phyloP scores from a whole-genome alignment of 2,113 vertebrate species.

The Maccullochella peelii region DNA sequence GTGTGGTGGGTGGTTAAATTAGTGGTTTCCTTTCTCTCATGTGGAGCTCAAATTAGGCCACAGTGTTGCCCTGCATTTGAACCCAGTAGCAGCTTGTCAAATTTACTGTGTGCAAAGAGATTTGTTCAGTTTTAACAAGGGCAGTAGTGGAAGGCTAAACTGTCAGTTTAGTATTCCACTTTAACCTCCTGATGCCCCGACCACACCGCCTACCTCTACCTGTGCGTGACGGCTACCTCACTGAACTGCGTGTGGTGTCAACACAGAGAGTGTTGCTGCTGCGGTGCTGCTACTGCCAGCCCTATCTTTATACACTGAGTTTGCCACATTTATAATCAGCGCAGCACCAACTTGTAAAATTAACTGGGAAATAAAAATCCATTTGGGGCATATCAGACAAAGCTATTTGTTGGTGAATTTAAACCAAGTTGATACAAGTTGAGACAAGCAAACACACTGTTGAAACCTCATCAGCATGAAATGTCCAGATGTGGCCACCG shows the following conservation, averaged over 20 bases:
- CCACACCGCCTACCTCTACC: too few relatives aligned
- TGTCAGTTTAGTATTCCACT: neutral
- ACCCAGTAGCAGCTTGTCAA: slow-evolving; percentile 9
- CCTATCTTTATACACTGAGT: too few relatives aligned
- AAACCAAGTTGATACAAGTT: neutral
- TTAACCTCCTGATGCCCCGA: neutral
- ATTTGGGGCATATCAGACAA: too few relatives aligned
- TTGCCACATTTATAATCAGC: too few relatives aligned
- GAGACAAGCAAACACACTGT: neutral
- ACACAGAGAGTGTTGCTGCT: too few relatives aligned
- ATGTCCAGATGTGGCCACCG: neutral
- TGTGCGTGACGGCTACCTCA: too few relatives aligned
- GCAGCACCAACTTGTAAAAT: too few relatives aligned
- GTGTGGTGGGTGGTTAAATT: slow-evolving; percentile 17
- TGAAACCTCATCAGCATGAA: neutral
- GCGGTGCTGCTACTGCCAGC: too few relatives aligned
- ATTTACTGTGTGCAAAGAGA: neutral
- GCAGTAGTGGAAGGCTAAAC: neutral
- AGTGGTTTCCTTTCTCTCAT: slow-evolving; percentile 5
- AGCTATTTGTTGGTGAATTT: neutral
- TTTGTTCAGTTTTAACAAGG: slow-evolving; percentile 39
- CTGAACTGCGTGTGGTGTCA: too few relatives aligned
- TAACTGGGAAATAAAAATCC: too few relatives aligned
- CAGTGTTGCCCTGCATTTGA: slow-evolving; percentile 10
- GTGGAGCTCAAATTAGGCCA: slow-evolving; percentile 35